Evolutionary conservation across 2,797 vertebrate species (phyloP), one percentile per base, ranked within the genome.

Genomic region (Ataeniobius toweri): DNA sequence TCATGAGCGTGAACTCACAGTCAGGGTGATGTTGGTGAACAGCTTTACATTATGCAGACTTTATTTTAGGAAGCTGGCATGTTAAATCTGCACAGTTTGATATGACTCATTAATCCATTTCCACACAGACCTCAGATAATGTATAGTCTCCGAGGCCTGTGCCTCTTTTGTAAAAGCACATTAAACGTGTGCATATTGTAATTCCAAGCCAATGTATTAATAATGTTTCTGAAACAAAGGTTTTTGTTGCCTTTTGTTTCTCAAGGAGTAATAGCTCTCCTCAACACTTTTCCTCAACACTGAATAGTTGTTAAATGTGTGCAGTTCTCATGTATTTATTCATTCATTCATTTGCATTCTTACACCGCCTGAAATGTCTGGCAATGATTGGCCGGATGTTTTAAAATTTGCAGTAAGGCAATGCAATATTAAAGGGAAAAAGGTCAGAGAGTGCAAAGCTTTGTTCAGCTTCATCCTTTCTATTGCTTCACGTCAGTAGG

Each of bases 31-130:
- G 6, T 41, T 39, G 28, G 9, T 51, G 36, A 41, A 41, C 63
- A 44, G 31, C 14, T 13, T 44, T 24, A 24, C 31, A 75, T 75
- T 39, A 53, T 53, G 31, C 74, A 16, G 12, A 75, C 28, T 41
- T 68, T 55, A 39, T 46, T 53, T 68, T 68, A 39, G 24, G 14
- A 39, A 68, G 48, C 48, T 55, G 63, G 61, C 74, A 53, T 51
- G 50, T 18, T 68, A 26, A 68, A 75, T 67, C 48, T 67, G 61
- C 74, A 67, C 74, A 75, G 74, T 67, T 72, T 24, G 20, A 72
- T 55, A 31, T 50, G 46, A 65, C 28, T 51, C 61, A 67, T 75
- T 67, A 51, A 24, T 75, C 50, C 22, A 55, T 65, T 75, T 51
- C 59, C 26, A 9, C 26, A 50, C 46, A 65, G 73, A 59, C 73